phyloP scores from a whole-genome alignment of 2,797 vertebrate genomes.

The Lindbergichthys nudifrons region DNA sequence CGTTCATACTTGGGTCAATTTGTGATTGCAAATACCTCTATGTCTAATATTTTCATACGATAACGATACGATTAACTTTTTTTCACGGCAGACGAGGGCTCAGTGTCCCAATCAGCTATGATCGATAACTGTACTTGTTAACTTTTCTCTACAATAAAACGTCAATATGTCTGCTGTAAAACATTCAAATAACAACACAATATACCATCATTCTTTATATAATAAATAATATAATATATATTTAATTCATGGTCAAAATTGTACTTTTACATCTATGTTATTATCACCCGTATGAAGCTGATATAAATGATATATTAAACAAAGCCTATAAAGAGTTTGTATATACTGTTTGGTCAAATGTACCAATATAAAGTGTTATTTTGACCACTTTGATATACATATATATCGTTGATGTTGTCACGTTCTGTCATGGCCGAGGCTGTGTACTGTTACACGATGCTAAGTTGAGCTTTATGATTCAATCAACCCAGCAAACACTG shows the following conservation, averaged over 20 bases:
- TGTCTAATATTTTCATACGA: not conserved
- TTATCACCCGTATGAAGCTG: slow-evolving; percentile 6
- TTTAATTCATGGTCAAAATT: slow-evolving; percentile 5
- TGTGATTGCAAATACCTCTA: slow-evolving; percentile 39
- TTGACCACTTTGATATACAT: slow-evolving; percentile 20
- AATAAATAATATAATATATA: not conserved
- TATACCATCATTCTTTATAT: not conserved
- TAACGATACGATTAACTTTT: no score
- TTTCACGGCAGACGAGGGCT: no score
- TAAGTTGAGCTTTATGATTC: slow-evolving; percentile 43
- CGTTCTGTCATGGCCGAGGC: not conserved
- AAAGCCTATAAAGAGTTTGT: slow-evolving; percentile 37
- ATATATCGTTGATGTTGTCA: slow-evolving; percentile 29
- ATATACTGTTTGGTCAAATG: slow-evolving; percentile 41
- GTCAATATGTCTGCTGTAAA: no score
- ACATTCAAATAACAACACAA: no score
- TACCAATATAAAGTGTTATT: slow-evolving; percentile 9
- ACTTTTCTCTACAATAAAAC: no score
- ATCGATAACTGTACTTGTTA: no score
- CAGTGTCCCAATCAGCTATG: no score
- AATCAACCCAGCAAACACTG: slow-evolving; percentile 21
- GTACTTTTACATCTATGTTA: slow-evolving; percentile 5
- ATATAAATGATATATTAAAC: not conserved
- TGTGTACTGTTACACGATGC: slow-evolving; percentile 26
- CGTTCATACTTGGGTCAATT: slow-evolving; percentile 42